Base-by-base conservation (phyloP, 2,888 invertebrate genomes). In the Andrena hattorfiana region DNA sequence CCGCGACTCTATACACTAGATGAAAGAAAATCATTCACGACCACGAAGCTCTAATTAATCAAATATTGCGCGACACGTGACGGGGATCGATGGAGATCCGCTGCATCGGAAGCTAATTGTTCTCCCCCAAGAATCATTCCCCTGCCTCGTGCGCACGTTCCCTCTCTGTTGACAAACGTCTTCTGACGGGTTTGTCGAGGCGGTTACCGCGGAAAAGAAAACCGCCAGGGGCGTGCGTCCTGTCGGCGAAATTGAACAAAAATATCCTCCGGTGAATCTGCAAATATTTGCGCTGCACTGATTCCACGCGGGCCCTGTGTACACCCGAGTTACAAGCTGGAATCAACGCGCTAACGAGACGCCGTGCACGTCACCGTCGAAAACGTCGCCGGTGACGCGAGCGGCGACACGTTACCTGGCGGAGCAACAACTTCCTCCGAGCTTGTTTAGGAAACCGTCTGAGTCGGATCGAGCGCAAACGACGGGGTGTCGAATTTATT, bases 361-460 rank as follows among this genome's bases (percentile, higher is more conserved):
- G 51, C 54, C 28, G 69, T 68, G 67, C 74, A 60, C 78, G 62
- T 75, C 74, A 66, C 85, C n/a, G 74, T 69, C 67, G 79, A 81
- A 79, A 86, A 78, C 84, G 74, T 82, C 73, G 77, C 74, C 69
- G 70, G 67, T 85, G 85, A 84, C 87, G 84, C 81, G 85, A 81
- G 62, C 2, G 66, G 59, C 62, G 68, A 74, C 63, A 54, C 82
- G 77, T 74, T 78, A 54, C 62, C 35, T 56, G 35, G 51, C 20
- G 42, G 63, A 70, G 83, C 70, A 71, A 77, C 81, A 81, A 77
- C 71, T 71, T 73, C 54, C 48, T 42, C 49, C 49, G 28, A 42
- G 62, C 64, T 75, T 70, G 63, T 80, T 75, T 28, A 54, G 54
- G 32, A 81, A 67, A 77, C 69, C 49, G 42, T 42, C 42, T 4